Evolutionary conservation across 2,797 vertebrate species (phyloP).

Genomic region (Darevskia nairensis): DNA sequence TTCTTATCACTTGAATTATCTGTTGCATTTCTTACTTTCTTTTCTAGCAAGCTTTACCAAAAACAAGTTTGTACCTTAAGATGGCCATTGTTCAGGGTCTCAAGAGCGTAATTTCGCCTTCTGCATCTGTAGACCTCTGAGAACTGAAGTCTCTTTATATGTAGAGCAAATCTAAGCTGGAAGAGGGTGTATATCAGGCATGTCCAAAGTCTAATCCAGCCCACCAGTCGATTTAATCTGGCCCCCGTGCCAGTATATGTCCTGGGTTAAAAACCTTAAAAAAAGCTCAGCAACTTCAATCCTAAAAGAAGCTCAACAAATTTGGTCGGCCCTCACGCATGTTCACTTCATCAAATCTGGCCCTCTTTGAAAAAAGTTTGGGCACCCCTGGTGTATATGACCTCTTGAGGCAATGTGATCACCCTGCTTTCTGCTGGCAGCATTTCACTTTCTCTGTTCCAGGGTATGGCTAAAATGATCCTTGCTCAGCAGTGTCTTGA

Average conservation of each 20-base stretch:
- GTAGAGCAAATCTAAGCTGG: not conserved
- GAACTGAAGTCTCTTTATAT: not conserved
- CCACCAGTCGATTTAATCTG: too few relatives aligned
- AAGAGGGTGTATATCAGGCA: not conserved
- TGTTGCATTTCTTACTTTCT: not conserved
- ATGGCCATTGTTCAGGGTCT: not conserved
- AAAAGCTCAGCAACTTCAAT: too few relatives aligned
- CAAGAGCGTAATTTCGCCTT: not conserved
- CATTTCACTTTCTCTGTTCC: not conserved
- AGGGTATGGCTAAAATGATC: not conserved
- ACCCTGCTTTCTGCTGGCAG: not conserved
- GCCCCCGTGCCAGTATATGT: too few relatives aligned
- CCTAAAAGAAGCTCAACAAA: too few relatives aligned
- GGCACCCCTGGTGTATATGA: not conserved
- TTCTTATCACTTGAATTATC: not conserved
- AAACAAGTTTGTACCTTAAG: not conserved
- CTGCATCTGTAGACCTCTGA: not conserved
- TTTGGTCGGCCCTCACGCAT: too few relatives aligned
- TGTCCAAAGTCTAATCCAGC: too few relatives aligned
- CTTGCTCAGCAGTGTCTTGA: not conserved
- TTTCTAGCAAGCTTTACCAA: not conserved
- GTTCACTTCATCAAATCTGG: too few relatives aligned
- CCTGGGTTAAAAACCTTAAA: too few relatives aligned
- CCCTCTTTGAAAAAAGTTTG: too few relatives aligned
- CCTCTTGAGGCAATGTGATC: not conserved